Base-by-base conservation (phyloP, 2,888 invertebrate species). In the Heliconius ethilla region DNA sequence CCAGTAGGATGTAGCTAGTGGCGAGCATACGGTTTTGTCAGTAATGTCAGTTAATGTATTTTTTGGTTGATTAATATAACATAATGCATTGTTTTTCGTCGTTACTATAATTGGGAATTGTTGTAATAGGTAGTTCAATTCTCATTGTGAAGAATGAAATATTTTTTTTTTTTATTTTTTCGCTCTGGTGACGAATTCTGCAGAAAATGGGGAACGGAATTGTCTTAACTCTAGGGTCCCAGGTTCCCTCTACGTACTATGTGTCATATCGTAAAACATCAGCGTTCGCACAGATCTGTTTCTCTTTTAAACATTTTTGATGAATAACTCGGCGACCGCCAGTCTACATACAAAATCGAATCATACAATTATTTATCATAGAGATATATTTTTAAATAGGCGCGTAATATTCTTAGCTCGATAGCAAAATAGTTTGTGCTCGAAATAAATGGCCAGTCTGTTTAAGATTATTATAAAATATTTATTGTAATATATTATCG, bases 401-500 rank as follows among this genome's bases (percentile, higher is more conserved):
- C 29, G 9, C 5, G 55, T 29, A 51, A 70, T 70, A 70, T 70
- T 33, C 29, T 55, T 72, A 72, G 70, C 29, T 55, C 55, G 1
- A 55, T 6, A 55, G 29, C 70, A 33, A 70, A 55, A 55, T 70
- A 29, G 51, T 70, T 70, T 55, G 55, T n/a, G 27, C 70, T 55
- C 33, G 10, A 70, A 70, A 70, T 70, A 70, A 70, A 70, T 70
- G 29, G 22, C 29, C 70, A 55, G 29, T 59, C 33, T 55, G 70
- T 72, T 33, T 33, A 55, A n/a, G n/a, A 59, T 72, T 72, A 72
- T n/a, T 72, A 33, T 72, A 55, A 55, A 72, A 72, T 72, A 72
- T 55, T 72, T 15, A 33, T 33, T 59, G 29, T 33, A 55, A 72
- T 55, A 72, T 55, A 72, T 72, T 55, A 55, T 72, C 22, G 13